A percentile compares a stretch with the other conserved stretches of the same genome.
Conservation (phyloP, 2,888 invertebrate genomes). For the Epistrophe grossulariae region DNA sequence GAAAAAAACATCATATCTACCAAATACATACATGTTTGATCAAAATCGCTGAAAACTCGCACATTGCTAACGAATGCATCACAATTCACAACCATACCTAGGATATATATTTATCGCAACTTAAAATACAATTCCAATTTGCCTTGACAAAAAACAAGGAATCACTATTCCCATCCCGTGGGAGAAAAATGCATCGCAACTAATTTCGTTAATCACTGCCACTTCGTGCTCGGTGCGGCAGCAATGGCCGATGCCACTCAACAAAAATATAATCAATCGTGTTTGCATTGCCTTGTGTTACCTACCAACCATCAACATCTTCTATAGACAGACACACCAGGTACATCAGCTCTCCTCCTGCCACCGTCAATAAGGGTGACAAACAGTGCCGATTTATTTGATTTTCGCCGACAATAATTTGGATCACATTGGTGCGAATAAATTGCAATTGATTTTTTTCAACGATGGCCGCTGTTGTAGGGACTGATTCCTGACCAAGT, state of each 20-base stretch:
- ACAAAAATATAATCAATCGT: slow-evolving; percentile 72
- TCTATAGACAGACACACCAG: neutral
- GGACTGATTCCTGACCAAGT: slow-evolving; percentile 6
- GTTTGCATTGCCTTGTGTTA: slow-evolving; percentile 58
- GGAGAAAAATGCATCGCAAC: slow-evolving; percentile 69
- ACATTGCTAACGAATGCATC: neutral
- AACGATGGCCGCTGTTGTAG: slow-evolving; percentile 15
- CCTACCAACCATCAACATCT: slow-evolving; percentile 5
- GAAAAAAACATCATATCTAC: neutral
- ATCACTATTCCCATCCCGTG: slow-evolving; percentile 45
- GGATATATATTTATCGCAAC: neutral
- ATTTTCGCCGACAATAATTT: slow-evolving; percentile 75
- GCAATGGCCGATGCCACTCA: slow-evolving; percentile 61
- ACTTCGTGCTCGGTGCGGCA: slow-evolving; percentile 34
- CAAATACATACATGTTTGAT: neutral
- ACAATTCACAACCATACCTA: neutral
- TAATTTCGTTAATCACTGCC: slow-evolving; percentile 75
- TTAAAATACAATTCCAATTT: slow-evolving; percentile 41
- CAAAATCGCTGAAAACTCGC: neutral
- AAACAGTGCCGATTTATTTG: slow-evolving; percentile 75
- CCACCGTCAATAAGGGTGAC: slow-evolving; percentile 58
- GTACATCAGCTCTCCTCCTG: neutral
- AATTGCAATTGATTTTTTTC: slow-evolving; percentile 75
- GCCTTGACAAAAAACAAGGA: slow-evolving; percentile 29
- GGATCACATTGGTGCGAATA: slow-evolving; percentile 76